Evolutionary conservation across 2,888 invertebrate genomes (phyloP), one percentile per base, ranked within the genome.

Genomic region (Augochlorella aurata): DNA sequence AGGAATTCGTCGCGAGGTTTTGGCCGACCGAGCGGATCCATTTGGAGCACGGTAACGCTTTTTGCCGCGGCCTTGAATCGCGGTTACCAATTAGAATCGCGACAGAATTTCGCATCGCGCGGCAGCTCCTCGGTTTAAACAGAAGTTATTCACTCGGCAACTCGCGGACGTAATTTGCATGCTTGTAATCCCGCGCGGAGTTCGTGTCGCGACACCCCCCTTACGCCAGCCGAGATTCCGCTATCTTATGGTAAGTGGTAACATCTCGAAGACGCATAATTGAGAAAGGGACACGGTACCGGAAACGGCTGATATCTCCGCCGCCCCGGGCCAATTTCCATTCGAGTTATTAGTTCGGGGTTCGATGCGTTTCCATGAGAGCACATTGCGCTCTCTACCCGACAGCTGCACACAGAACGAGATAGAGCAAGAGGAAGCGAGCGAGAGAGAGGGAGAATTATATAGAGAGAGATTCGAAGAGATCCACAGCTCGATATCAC

Each of bases 321-420:
- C 63, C 47, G 77, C 82, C 81, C 58, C 72, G 54, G 72, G 84
- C 86, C 85, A 89, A 90, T 89, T 89, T 88, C 90, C 90, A 90
- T 84, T 73, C 79, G 85, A 89, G 85, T 89, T 89, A 90, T 89
- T 90, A 89, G 87, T 86, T 86, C 79, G 82, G 58, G 82, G 86
- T 84, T 77, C 74, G 76, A 77, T 71, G 81, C 77, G 71, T 70
- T 71, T 76, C 77, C 81, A 61, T 49, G 73, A 65, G 63, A 71
- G 63, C 72, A 58, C 66, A 70, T 70, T 74, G 45, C 63, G 74
- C 63, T 58, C 54, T 58, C 44, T 70, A 45, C n/a, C 49, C 72
- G 49, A 54, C 74, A 82, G 74, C 82, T 82, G 82, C 82, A n/a
- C 50, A 49, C 38, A n/a, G 52, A 50, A 24, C 3, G 47, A 38